Evolutionary conservation across 2,888 invertebrate genomes (phyloP).

Genomic region (Stenolophus ochropezus): DNA sequence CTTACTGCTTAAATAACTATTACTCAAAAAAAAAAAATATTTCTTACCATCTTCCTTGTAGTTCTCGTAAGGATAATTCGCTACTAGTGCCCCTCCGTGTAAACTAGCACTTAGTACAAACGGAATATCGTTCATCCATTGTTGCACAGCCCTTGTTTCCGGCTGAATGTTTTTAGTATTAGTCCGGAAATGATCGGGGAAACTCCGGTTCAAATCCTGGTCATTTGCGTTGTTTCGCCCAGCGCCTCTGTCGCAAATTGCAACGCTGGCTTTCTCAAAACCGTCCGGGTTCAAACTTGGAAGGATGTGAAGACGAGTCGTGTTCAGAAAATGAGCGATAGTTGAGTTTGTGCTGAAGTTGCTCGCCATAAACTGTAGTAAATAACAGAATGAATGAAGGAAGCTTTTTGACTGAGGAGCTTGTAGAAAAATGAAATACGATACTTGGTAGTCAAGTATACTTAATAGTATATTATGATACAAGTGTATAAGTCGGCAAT

Average conservation of each 20-base stretch:
- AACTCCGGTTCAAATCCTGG: slow-evolving; percentile 77
- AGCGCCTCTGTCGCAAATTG: slow-evolving; percentile 66
- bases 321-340: slow-evolving; percentile 78
- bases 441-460: no score
- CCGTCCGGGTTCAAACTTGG: slow-evolving; percentile 88
- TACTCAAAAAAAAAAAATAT: neutral
- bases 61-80: slow-evolving; percentile 82
- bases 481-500: no score
- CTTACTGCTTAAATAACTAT: no score
- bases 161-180: slow-evolving; percentile 73
- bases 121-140: slow-evolving; percentile 76
- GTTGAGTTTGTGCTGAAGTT: slow-evolving; percentile 73
- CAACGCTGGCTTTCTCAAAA: slow-evolving; percentile 72
- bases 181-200: slow-evolving; percentile 76
- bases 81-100: slow-evolving; percentile 81
- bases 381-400: no score
- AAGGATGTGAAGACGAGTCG: slow-evolving; percentile 82
- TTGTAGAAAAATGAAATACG: no score
- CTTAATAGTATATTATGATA: no score
- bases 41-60: slow-evolving; percentile 70
- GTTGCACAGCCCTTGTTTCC: slow-evolving; percentile 77
- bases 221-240: slow-evolving; percentile 68
- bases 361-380: slow-evolving; percentile 71
- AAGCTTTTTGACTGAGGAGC: no score
- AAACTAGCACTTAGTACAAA: slow-evolving; percentile 80